A percentile compares a stretch with the other conserved stretches of the same genome.
phyloP scores from a whole-genome alignment of 37 sponge, comb jelly and placozoan genomes.

The Halichondria panicea region DNA sequence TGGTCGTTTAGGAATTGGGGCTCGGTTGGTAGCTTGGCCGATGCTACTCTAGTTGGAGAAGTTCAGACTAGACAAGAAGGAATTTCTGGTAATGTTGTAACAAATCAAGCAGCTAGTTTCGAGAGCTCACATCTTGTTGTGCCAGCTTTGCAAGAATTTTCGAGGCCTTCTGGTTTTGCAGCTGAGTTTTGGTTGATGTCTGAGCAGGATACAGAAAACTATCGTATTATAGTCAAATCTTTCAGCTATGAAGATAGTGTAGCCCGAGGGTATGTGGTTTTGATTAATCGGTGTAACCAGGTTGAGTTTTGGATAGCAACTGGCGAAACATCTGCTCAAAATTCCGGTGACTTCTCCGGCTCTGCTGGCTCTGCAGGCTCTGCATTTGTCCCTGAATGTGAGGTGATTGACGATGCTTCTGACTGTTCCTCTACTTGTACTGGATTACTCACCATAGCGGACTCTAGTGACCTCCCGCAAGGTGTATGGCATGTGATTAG shows the following conservation, averaged over 20 bases:
- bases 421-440: conserved; percentile 33
- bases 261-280: conserved; percentile 50
- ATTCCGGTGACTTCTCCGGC: too few species aligned
- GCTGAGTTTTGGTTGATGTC: conserved; percentile 67
- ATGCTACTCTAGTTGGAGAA: conserved; percentile 17
- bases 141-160: conserved; percentile 14
- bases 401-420: neutral
- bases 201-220: neutral
- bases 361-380: too few species aligned
- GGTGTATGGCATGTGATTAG: conserved; percentile 61
- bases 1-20: conserved; percentile 17
- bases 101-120: conserved; percentile 47
- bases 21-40: conserved; percentile 1
- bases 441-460: neutral
- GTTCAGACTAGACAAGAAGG: conserved; percentile 14
- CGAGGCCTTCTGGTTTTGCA: conserved; percentile 23
- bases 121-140: conserved; percentile 39
- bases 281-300: conserved; percentile 75
- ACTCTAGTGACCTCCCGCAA: conserved; percentile 12
- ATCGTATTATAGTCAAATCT: conserved; percentile 11
- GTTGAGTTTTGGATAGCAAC: conserved; percentile 73
- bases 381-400: neutral
- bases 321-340: conserved; percentile 6
- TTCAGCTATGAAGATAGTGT: neutral
- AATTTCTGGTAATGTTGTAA: conserved; percentile 56